Evolutionary conservation across 2,797 vertebrate species (phyloP), one percentile per base, ranked within the genome.

Genomic region (Streptopelia turtur): DNA sequence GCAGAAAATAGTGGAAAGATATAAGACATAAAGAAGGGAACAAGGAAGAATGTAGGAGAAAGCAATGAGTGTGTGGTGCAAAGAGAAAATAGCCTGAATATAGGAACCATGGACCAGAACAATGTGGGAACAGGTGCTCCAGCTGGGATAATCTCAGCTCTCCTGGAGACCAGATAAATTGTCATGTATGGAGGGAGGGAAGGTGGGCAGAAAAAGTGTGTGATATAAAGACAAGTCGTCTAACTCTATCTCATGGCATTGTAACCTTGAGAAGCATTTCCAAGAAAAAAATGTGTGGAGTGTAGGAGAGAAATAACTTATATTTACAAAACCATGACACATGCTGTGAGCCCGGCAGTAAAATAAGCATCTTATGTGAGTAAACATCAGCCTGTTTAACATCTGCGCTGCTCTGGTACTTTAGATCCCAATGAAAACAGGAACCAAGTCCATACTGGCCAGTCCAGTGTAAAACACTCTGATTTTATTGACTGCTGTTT

Each of bases 71-170:
- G 9, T n/a, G 49, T 15, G 22, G 10, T 77, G 8, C 27, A 80
- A 71, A 83, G 41, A 57, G n/a, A 80, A 96, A 95, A 74, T 25
- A 33, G 28, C 25, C 35, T 27, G 45, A 63, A n/a, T 24, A 17
- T 13, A 37, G 28, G 21, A 75, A 75, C 35, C 27, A 55, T 41
- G 30, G 45, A 21, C n/a, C n/a, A 88, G 53, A 90, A 66, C 21
- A 35, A 27, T 10, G 18, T 45, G 30, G 74, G 31, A 60, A 75
- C 22, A 39, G 30, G 6, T 86, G 64, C 27, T 77, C 53, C 89
- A 64, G 10, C 24, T 90, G 76, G 52, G 35, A 68, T 71, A 83
- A 75, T 60, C 20, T 83, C 41, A 60, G 35, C 15, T 88, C 25
- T 49, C 16, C 39, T n/a, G 59, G 56, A 60, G n/a, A 83, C 60